Base-by-base conservation (phyloP, 2,888 invertebrate species). In the Crepidodera aurea region DNA sequence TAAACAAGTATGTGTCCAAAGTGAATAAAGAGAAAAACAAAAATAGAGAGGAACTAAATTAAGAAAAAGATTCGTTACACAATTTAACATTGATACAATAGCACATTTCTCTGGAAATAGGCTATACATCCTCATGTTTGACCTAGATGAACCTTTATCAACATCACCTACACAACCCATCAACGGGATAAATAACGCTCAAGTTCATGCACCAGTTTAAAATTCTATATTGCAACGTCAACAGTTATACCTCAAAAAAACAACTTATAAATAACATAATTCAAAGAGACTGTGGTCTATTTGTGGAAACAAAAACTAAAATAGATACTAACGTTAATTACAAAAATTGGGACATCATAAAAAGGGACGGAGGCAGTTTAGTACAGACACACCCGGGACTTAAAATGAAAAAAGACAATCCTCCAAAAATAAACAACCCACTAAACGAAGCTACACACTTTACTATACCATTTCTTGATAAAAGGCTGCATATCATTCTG, bases 41-140 rank as follows among this genome's bases (percentile, higher is more conserved):
- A 18, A 56, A 64, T 15, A 16, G 57, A 48, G 44, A 64, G 53
- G 53, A 61, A 57, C 54, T 7, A 59, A 50, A 39, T 40, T 61
- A 7, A 64, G 56, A 10, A 60, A 46, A 10, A 55, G 27, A 54
- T 58, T 57, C 39, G 48, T 55, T 16, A 13, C 46, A 8, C 32
- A 54, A n/a, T 56, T 51, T 51, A 62, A 34, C 2, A 51, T 60
- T 18, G 60, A 64, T 15, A 56, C 60, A 12, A 42, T 51, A 12
- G 60, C 55, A 13, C 44, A 60, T 19, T 19, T 60, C n/a, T 42
- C 32, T 13, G 10, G 50, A n/a, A 60, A 48, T 29, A 12, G 54
- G 37, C 22, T 46, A n/a, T 64, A 56, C 48, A 60, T 61, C 16
- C 25, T 56, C n/a, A 50, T 58, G 39, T 50, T 51, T 16, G 40